phyloP scores from a whole-genome alignment of 2,113 vertebrate species.

The Toxotes jaculatrix region DNA sequence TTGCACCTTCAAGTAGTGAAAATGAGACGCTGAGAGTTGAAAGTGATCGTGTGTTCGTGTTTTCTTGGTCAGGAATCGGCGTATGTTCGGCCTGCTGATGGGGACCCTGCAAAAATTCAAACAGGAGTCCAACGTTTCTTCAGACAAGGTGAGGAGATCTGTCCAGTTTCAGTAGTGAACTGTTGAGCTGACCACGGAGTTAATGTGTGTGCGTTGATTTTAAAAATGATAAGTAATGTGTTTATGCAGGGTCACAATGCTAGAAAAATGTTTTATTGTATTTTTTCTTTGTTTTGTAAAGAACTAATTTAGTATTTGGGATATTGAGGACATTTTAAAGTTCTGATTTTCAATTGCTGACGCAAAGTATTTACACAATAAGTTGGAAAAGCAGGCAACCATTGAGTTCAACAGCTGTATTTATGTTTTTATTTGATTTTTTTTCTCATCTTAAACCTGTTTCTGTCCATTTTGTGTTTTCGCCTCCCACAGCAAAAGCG shows the following conservation, averaged over 20 bases:
- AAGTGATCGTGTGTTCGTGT: constrained; percentile 1
- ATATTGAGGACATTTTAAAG: no score
- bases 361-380: background rate
- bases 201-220: no score
- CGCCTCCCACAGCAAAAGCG: constrained; percentile 89
- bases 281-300: no score
- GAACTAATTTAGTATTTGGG: no score
- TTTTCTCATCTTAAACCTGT: background rate
- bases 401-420: background rate
- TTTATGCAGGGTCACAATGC: no score
- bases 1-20: background rate
- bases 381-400: background rate
- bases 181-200: background rate
- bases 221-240: no score
- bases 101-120: constrained; percentile 99
- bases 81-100: constrained; percentile 99
- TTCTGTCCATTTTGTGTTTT: background rate
- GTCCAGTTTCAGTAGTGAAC: background rate
- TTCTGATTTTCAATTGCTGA: no score
- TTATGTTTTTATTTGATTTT: no score
- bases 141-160: constrained; percentile 88
- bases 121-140: constrained; percentile 96
- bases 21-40: background rate
- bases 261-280: no score
- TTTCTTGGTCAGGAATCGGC: constrained; percentile 90